Conservation (phyloP, 1,140 invertebrate genomes). For the Drosophila insularis region DNA sequence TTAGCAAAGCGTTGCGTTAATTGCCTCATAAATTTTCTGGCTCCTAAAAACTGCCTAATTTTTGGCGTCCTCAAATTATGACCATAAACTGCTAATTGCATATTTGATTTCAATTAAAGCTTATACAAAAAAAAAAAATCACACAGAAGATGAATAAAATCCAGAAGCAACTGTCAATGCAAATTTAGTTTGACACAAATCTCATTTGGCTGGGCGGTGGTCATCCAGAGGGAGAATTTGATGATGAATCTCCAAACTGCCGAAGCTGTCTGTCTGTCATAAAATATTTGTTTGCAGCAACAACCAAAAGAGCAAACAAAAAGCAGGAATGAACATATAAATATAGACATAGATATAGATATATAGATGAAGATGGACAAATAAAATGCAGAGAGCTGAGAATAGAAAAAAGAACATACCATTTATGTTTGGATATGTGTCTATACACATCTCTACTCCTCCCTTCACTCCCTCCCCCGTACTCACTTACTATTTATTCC, state of each 20-base stretch:
- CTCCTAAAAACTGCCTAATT: constrained; percentile 21
- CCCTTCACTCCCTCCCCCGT: neutral
- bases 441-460: constrained; percentile 21
- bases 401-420: constrained; percentile 12
- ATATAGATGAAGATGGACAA: constrained; percentile 47
- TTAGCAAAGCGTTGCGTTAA: constrained; percentile 35
- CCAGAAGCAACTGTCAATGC: constrained; percentile 38
- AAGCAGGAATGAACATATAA: constrained; percentile 24
- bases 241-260: constrained; percentile 55
- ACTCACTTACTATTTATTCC: neutral
- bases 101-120: constrained; percentile 72
- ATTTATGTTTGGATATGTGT: neutral
- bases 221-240: constrained; percentile 20
- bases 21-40: constrained; percentile 69
- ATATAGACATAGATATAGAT: neutral
- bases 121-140: neutral
- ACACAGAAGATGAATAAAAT: neutral
- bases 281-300: constrained; percentile 39
- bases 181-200: constrained; percentile 67
- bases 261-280: constrained; percentile 8
- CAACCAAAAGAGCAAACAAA: constrained; percentile 49
- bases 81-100: constrained; percentile 61
- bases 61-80: constrained; percentile 30
- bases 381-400: constrained; percentile 40
- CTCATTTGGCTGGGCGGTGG: constrained; percentile 47